Percentiles rank a stretch among this genome's conserved stretches.
Evolutionary conservation across 2,888 invertebrate genomes (phyloP).

Genomic region (Dorcus hopei): DNA sequence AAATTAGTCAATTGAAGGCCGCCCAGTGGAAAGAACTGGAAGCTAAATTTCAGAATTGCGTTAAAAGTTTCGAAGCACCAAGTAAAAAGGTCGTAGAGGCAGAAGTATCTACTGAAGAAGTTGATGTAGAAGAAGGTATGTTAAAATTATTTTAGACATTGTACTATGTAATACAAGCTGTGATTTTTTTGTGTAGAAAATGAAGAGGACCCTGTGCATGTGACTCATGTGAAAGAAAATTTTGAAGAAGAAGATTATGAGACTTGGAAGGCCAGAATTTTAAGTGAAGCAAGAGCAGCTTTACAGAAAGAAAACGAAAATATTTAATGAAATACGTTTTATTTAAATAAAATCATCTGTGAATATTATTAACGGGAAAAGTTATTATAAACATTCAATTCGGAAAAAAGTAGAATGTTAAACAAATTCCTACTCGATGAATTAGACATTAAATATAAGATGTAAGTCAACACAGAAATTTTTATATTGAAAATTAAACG

Average conservation of each 20-base stretch:
- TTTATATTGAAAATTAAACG: no score
- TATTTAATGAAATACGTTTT: neutral
- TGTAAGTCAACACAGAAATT: no score
- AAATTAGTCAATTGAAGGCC: constrained; percentile 58
- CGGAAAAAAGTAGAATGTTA: no score
- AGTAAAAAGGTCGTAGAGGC: neutral
- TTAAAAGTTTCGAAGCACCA: constrained; percentile 24
- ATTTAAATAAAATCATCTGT: neutral
- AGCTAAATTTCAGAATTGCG: constrained; percentile 56
- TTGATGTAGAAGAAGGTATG: neutral
- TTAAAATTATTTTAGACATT: no score
- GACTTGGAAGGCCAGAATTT: constrained; percentile 60
- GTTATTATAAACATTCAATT: no score
- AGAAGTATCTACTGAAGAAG: neutral
- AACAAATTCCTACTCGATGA: no score
- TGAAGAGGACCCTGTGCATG: no score
- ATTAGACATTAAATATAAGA: no score
- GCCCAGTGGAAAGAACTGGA: constrained; percentile 61
- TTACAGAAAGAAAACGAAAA: neutral
- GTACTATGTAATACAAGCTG: no score
- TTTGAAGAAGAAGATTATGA: constrained; percentile 55
- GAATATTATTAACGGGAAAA: no score
- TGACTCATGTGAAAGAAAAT: neutral
- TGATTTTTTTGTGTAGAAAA: neutral
- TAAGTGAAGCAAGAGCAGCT: constrained; percentile 53